These are phyloP conservation scores for Cydia amplana DNA, from an alignment of 1,140 invertebrate species.

Conservation along the genomic window DNA sequence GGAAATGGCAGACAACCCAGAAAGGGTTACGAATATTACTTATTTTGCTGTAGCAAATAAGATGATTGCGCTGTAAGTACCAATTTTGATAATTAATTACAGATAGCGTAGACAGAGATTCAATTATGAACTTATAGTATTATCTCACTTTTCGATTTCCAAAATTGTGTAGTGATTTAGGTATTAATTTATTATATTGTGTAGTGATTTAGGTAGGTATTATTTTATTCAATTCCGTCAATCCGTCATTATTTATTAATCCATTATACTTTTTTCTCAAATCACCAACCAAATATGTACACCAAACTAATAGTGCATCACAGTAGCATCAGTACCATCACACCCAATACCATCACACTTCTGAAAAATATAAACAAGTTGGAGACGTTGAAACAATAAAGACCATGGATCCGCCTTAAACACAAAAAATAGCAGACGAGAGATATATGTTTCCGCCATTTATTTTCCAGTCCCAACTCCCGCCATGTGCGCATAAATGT, in stretches of 20 bases:
- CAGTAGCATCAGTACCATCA: no score
- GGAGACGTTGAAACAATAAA: not conserved
- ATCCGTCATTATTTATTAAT: no score
- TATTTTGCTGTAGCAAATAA: slow-evolving; percentile 49
- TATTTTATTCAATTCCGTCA: no score
- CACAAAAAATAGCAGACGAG: not conserved
- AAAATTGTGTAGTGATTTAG: no score
- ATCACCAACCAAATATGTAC: no score
- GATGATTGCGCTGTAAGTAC: slow-evolving; percentile 31
- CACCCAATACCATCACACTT: not conserved
- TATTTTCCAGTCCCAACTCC: not conserved
- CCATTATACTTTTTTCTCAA: no score
- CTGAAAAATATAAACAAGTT: not conserved
- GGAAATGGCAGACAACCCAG: slow-evolving; percentile 59
- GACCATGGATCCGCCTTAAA: not conserved
- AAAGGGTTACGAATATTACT: slow-evolving; percentile 60
- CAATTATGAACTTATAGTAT: not conserved
- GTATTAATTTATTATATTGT: no score
- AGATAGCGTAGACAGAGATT: slow-evolving; percentile 1
- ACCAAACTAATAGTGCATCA: no score
- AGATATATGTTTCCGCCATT: slow-evolving; percentile 20
- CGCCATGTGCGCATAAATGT: not conserved
- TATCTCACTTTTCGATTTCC: no score
- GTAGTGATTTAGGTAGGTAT: no score
- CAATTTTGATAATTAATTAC: slow-evolving; percentile 23